Percentiles rank a stretch among this genome's conserved stretches.
phyloP scores from a whole-genome alignment of 2,797 vertebrate species.

The Tenualosa thibaudeaui region DNA sequence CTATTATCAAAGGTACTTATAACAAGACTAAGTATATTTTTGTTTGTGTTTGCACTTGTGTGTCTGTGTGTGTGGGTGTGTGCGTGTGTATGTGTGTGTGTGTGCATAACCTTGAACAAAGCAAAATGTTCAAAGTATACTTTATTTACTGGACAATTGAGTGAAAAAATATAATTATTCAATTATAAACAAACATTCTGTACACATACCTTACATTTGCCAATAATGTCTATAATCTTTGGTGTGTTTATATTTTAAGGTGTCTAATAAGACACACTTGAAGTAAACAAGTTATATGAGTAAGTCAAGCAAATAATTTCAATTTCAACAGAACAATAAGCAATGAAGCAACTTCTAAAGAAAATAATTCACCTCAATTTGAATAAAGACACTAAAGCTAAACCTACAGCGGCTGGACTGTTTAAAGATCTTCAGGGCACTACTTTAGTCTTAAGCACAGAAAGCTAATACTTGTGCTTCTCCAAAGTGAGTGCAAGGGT shows the following conservation, averaged over 20 bases:
- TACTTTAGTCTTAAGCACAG: not conserved
- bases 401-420: not conserved
- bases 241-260: not conserved
- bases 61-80: not conserved
- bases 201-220: conserved; percentile 6
- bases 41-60: not conserved
- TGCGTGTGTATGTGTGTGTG: conserved; percentile 32
- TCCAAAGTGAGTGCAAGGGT: not conserved
- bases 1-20: not conserved
- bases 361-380: not conserved
- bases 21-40: not conserved
- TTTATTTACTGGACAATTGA: conserved; percentile 1
- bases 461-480: not conserved
- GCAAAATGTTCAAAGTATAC: not conserved
- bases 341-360: not conserved
- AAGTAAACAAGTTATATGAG: not conserved
- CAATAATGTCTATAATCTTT: conserved; percentile 27
- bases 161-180: not conserved
- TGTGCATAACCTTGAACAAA: not conserved
- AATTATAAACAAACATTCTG: conserved; percentile 2
- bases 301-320: not conserved
- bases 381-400: not conserved
- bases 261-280: not conserved
- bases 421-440: not conserved
- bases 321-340: not conserved